Percentiles rank a stretch among this genome's conserved stretches.
Conservation (phyloP, 1,140 invertebrate genomes). For the Phymastichus coffea region DNA sequence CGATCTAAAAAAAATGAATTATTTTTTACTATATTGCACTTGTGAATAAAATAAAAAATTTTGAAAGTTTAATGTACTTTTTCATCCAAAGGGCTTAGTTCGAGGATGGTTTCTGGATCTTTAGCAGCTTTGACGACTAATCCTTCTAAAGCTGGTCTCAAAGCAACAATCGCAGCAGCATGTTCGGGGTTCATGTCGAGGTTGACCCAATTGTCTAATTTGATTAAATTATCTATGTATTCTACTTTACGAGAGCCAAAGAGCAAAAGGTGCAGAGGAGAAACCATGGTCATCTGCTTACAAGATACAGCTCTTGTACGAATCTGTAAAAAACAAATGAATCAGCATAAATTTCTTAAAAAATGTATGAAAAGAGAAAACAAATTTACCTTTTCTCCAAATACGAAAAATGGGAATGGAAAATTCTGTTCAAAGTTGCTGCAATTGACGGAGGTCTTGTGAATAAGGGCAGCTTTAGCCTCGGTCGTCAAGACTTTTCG, state of each 20-base stretch:
- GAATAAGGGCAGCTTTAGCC: slow-evolving; percentile 89
- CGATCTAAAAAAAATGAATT: slow-evolving; percentile 52
- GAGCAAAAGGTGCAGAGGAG: slow-evolving; percentile 88
- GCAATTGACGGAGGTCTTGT: slow-evolving; percentile 97
- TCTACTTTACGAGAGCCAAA: slow-evolving; percentile 91
- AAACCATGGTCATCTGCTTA: slow-evolving; percentile 96
- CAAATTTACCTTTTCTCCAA: slow-evolving; percentile 86
- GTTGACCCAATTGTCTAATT: slow-evolving; percentile 91
- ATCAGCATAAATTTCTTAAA: too few species aligned
- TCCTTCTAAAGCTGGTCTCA: slow-evolving; percentile 85
- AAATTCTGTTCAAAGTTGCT: slow-evolving; percentile 81
- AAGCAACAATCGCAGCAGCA: slow-evolving; percentile 79
- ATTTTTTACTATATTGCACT: slow-evolving; percentile 1
- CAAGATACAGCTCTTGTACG: slow-evolving; percentile 94
- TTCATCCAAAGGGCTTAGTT: slow-evolving; percentile 58
- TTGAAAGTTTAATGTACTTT: too few species aligned
- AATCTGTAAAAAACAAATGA: slow-evolving; percentile 62
- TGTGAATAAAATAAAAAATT: background rate
- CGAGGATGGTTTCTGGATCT: slow-evolving; percentile 71
- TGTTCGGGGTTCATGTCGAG: slow-evolving; percentile 76
- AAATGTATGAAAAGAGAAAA: background rate
- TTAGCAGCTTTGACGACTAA: slow-evolving; percentile 76
- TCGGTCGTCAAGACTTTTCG: slow-evolving; percentile 94
- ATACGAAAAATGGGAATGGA: slow-evolving; percentile 94
- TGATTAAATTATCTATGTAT: slow-evolving; percentile 67